phyloP scores from a whole-genome alignment of 2,797 vertebrate genomes.

The Chaetophractus vellerosus region DNA sequence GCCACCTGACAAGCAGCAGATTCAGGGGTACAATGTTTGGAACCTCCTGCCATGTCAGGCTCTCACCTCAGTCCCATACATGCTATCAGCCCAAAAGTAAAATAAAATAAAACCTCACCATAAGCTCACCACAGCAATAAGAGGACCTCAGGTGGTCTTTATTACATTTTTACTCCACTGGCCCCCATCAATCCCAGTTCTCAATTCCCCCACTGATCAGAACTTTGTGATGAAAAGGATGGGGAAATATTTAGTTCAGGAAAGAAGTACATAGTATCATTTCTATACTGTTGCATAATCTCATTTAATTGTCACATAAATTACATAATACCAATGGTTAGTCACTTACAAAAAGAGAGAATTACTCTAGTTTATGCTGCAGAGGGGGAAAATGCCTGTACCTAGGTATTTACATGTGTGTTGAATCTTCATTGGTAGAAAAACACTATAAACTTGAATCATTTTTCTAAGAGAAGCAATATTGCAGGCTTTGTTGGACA shows the following conservation, averaged over 20 bases:
- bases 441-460: background rate
- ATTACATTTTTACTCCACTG: background rate
- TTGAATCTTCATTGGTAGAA: background rate
- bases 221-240: conserved; percentile 38
- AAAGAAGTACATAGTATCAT: conserved; percentile 32
- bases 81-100: background rate
- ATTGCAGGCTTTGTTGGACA: conserved; percentile 16
- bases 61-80: background rate
- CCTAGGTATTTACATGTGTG: background rate
- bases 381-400: too few species aligned
- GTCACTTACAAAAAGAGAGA: background rate
- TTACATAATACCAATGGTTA: conserved; percentile 7
- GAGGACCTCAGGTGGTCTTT: background rate
- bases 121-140: background rate
- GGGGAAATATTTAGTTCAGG: conserved; percentile 55
- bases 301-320: conserved; percentile 64
- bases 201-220: conserved; percentile 17
- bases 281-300: conserved; percentile 36
- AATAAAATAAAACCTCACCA: background rate
- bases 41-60: background rate
- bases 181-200: background rate
- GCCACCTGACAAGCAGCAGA: conserved; percentile 63
- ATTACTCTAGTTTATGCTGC: background rate
- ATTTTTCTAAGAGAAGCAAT: conserved; percentile 13
- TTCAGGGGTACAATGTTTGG: background rate